Base-by-base conservation (phyloP, 2,888 invertebrate species). In the Sinohyriopsis cumingii region DNA sequence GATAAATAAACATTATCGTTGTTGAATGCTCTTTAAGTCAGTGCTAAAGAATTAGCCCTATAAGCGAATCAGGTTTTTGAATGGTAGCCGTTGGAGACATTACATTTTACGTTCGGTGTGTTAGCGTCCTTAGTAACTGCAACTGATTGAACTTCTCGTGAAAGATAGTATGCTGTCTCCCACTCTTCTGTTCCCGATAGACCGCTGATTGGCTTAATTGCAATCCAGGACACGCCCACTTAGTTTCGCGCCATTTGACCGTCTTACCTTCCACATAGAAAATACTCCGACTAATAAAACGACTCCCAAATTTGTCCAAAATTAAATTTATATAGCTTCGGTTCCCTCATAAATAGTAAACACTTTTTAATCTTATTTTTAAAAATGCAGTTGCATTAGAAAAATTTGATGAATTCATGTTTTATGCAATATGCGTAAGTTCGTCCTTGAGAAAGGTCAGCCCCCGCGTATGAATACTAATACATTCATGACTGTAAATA, bases 391-490 rank as follows among this genome's bases (percentile, higher is more conserved):
- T 20, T 15, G 60, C 33, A 25, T 22, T 2, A 60, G 19, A 19
- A 25, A 22, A 24, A 25, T 24, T 22, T 7, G 20, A 60, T 24
- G 19, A 45, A 45, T 12, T 45, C 9, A 25, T 33, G 65, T 59
- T 45, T 45, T 45, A 12, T 12, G 45, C 45, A 15, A 45, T 45
- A 68, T 75, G 74, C 75, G 77, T 78, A 78, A 77, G 63, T 75
- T 72, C 74, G 80, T 76, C 80, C 80, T 80, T 78, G 78, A 69
- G 60, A 60, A 62, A 64, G 69, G 67, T 65, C 65, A 59, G 64
- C n/a, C 60, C 66, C 24, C 71, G 82, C 78, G 82, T 64, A 82
- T 57, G 72, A 71, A 82, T 82, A 76, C 72, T 72, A 67, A 77
- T 77, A 55, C 76, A 78, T 79, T 75, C 75, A 76, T 69, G 68